Conservation (phyloP, 2,888 invertebrate genomes). For the Rugalucina vietnamica region DNA sequence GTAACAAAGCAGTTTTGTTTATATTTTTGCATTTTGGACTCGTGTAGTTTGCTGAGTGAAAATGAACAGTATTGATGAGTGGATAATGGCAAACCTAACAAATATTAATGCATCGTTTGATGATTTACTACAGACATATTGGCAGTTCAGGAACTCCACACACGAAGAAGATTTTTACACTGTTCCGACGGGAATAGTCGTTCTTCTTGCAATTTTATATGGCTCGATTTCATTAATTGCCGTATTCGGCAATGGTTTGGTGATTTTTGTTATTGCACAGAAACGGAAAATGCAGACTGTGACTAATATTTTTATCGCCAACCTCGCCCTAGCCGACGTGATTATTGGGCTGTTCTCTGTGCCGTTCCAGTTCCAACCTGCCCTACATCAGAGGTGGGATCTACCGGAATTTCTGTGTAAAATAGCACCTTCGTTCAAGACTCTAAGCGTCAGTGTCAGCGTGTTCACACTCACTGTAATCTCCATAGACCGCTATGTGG, state of each 20-base stretch:
- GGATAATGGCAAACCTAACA: not conserved
- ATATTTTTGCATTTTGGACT: too few relatives aligned
- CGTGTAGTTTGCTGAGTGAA: too few relatives aligned
- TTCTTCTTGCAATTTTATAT: conserved; percentile 90
- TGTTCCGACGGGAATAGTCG: conserved; percentile 90
- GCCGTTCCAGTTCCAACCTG: conserved; percentile 96
- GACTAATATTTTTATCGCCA: conserved; percentile 94
- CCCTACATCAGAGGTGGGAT: conserved; percentile 93
- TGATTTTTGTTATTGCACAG: conserved; percentile 93
- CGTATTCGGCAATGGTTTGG: conserved; percentile 92
- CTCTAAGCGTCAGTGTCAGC: conserved; percentile 93
- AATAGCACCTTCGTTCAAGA: conserved; percentile 94
- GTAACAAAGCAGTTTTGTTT: too few relatives aligned
- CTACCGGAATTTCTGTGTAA: conserved; percentile 94
- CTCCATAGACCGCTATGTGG: conserved; percentile 91
- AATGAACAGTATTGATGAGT: too few relatives aligned
- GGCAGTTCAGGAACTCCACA: not conserved
- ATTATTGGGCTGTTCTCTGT: conserved; percentile 93
- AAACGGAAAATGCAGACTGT: conserved; percentile 91
- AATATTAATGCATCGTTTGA: not conserved
- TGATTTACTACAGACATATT: not conserved
- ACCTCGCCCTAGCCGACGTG: conserved; percentile 93
- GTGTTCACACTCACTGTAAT: conserved; percentile 94
- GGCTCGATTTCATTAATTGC: conserved; percentile 92
- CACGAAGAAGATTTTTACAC: conserved; percentile 86